Base-by-base conservation (phyloP, 1,140 invertebrate species). In the Scaptomyza montana region DNA sequence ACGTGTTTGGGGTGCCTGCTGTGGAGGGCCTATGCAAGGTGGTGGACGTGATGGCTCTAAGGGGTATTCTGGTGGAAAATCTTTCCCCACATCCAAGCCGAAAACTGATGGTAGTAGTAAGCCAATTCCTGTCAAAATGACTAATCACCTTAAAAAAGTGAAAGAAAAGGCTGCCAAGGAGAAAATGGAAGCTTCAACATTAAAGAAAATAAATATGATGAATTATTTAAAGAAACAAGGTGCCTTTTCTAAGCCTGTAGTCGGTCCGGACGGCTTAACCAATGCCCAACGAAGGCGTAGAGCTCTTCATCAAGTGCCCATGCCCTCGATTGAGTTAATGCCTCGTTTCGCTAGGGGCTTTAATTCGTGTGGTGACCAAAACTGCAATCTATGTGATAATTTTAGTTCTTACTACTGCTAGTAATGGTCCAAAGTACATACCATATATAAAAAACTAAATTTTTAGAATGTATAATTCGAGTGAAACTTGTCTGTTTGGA, bases 181-280 rank as follows among this genome's bases (percentile, higher is more conserved):
- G 16, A 2, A 51, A 56, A n/a, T 10, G 55, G 57, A 8, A 0
- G 12, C 1, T 55, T 28, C 39, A 2, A 9, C 51, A 3, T 4
- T 4, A 5, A 56, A 51, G 16, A 74, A 78, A 53, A 46, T 50
- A 54, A n/a, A 82, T 4, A 89, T 82, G 77, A 66, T 86, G 28
- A 60, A 77, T 8, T 80, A 80, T 39, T 28, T 85, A 5, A 47
- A 33, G 41, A 39, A 45, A 36, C 39, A 13, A 0, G 57, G 41
- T 9, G 43, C 3, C 28, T 33, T 19, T n/a, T 6, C 13, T 3
- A 46, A 62, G 12, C 33, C 28, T 0, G 0, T n/a, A 0, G 9
- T 68, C 2, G 77, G 77, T 0, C 19, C 55, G 0, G 80, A 85
- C 56, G 80, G 80, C 0, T 47, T 77, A 0, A 84, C 51, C 0